Conservation (phyloP, 2,797 vertebrate genomes). For the Trachops cirrhosus region DNA sequence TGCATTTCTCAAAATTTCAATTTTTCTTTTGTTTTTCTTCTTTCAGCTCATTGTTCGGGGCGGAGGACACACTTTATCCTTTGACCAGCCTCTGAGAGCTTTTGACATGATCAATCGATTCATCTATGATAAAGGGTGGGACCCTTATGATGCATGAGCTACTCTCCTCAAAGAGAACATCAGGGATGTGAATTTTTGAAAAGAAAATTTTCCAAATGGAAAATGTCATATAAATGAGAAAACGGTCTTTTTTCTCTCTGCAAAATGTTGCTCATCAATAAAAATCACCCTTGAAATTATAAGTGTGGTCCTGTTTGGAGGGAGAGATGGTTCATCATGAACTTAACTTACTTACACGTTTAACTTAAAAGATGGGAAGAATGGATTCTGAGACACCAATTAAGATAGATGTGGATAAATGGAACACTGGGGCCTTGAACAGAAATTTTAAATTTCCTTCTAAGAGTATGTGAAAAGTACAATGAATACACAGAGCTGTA, state of each 20-base stretch:
- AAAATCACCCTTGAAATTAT: constrained; percentile 42
- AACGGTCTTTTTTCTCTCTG: not conserved
- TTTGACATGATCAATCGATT: constrained; percentile 92
- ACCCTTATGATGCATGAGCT: constrained; percentile 47
- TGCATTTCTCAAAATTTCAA: not conserved
- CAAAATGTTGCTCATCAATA: constrained; percentile 58
- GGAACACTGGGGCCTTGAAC: not conserved
- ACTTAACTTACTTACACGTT: not conserved
- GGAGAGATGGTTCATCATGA: not conserved
- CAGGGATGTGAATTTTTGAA: not conserved
- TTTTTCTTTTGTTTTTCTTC: constrained; percentile 35
- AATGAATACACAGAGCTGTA: not conserved
- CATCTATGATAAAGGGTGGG: constrained; percentile 77
- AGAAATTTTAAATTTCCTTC: not conserved
- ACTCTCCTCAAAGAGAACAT: not conserved
- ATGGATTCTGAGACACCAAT: not conserved
- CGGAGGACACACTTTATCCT: constrained; percentile 89
- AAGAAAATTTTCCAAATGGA: constrained; percentile 17
- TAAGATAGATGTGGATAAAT: not conserved
- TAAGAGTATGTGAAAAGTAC: not conserved
- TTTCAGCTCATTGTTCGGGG: constrained; percentile 88
- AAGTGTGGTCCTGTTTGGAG: not conserved
- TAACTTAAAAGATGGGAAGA: not conserved
- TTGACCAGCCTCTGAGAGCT: constrained; percentile 88
- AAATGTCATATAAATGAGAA: constrained; percentile 13